Evolutionary conservation across 2,888 invertebrate species (phyloP).

Genomic region (Diarsia dahlii): DNA sequence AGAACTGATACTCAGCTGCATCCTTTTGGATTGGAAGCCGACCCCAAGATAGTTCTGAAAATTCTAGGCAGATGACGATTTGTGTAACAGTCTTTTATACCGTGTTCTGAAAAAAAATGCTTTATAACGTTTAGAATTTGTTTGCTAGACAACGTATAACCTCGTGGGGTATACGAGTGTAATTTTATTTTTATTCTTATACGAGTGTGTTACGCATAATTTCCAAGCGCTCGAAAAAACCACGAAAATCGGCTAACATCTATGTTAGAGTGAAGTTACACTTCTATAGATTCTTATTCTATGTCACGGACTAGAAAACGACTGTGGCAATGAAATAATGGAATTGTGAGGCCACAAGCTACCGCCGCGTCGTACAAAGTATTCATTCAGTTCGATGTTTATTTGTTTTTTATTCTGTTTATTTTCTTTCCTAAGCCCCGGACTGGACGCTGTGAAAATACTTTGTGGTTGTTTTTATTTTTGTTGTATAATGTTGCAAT

Average conservation of each 20-base stretch:
- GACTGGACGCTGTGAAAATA: conserved; percentile 17
- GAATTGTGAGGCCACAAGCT: conserved; percentile 31
- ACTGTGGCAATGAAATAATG: conserved; percentile 20
- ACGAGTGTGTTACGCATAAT: no score
- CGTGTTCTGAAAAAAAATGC: no score
- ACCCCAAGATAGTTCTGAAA: no score
- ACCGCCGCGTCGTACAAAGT: conserved; percentile 30
- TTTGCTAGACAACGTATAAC: no score
- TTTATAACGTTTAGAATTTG: no score
- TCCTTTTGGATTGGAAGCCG: no score
- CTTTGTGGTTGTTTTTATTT: conserved; percentile 21
- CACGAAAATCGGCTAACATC: not conserved
- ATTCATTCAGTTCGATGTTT: conserved; percentile 44
- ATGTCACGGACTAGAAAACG: conserved; percentile 15
- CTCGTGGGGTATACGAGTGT: no score
- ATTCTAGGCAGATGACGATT: no score
- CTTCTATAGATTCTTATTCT: conserved; percentile 7
- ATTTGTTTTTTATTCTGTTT: conserved; percentile 44
- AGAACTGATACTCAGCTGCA: no score
- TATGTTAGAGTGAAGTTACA: not conserved
- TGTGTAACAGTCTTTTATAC: no score
- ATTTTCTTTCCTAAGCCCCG: conserved; percentile 29
- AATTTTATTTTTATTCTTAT: no score
- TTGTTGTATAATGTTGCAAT: conserved; percentile 7
- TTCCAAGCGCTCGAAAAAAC: no score